Evolutionary conservation across 2,113 vertebrate genomes (phyloP), one percentile per base, ranked within the genome.

Genomic region (Sakesphorus luctuosus): DNA sequence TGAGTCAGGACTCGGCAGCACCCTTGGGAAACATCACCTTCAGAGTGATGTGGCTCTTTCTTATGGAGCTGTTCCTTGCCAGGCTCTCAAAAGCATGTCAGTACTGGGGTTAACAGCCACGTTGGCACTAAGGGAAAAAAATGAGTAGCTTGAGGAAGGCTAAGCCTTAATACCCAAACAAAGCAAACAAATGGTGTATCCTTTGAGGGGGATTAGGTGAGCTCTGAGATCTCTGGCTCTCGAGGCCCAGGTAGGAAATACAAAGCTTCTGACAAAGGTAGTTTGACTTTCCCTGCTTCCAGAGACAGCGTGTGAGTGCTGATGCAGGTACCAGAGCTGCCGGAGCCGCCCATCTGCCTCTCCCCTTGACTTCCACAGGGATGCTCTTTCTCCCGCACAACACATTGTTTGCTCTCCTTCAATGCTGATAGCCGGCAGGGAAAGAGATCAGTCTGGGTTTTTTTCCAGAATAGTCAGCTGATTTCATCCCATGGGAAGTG

Each of bases 401-500:
- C 35, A 4, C 6, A 0, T 24, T 74, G 50, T 82, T 87, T 88
- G 82, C 76, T 74, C 9, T 58, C 59, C 68, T n/a, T 85, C 65
- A 65, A 14, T 11, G 40, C 29, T 63, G 28, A 61, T 90, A 14
- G 84, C 76, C 77, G 87, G 23, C 43, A 28, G 53, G 44, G 68
- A 75, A 66, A 29, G 65, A 80, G 36, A 85, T 72, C 78, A 7
- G 44, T 67, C 56, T 74, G 29, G 49, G 11, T 49, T 49, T 65
- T 63, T 82, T 84, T 68, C 80, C 75, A 38, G 82, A 71, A 36
- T 3, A 84, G 65, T 80, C 85, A 78, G 87, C 74, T 95, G 93
- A 84, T 72, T 83, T 77, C 43, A 78, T 90, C 89, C 84, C 73
- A 38, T 61, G 93, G 87, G 94, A 95, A 84, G 80, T 18, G 77